A percentile compares a stretch with the other conserved stretches of the same genome.
These are phyloP conservation scores for Parnassius apollo DNA, from an alignment of 2,888 invertebrate genomes.

Conservation along the genomic window DNA sequence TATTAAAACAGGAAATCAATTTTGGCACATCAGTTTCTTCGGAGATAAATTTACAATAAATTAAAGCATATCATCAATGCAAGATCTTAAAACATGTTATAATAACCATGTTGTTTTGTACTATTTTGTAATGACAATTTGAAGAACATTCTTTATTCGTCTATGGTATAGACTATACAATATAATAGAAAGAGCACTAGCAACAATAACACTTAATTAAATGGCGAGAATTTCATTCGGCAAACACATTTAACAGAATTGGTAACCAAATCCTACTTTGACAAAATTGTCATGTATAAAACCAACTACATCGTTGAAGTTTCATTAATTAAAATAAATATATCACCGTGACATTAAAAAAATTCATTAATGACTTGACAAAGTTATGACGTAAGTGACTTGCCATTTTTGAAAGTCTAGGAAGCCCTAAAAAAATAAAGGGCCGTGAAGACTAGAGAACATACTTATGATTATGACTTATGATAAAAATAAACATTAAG, in stretches of 20 bases:
- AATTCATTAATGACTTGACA: neutral
- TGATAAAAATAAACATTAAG: neutral
- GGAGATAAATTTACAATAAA: slow-evolving; percentile 20
- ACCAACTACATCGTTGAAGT: neutral
- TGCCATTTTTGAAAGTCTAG: neutral
- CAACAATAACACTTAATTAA: slow-evolving; percentile 12
- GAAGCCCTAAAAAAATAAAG: neutral
- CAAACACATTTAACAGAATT: slow-evolving; percentile 2
- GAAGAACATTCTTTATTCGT: slow-evolving; percentile 12
- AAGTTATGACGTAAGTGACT: slow-evolving; percentile 9
- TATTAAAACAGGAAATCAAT: slow-evolving; percentile 22
- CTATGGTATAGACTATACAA: slow-evolving; percentile 1
- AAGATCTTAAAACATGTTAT: slow-evolving; percentile 5
- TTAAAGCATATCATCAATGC: slow-evolving; percentile 15
- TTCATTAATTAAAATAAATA: neutral
- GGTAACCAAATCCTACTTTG: slow-evolving; percentile 15
- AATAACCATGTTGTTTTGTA: slow-evolving; percentile 22
- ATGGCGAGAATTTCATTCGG: slow-evolving; percentile 5
- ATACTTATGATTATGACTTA: slow-evolving; percentile 7
- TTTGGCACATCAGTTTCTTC: slow-evolving; percentile 25
- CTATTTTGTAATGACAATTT: slow-evolving; percentile 14
- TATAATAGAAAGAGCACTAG: neutral
- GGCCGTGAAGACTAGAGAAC: slow-evolving; percentile 18
- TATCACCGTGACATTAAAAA: slow-evolving; percentile 9
- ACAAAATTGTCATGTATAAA: slow-evolving; percentile 8